phyloP scores from a whole-genome alignment of 1,140 invertebrate genomes.

The Pteromalus puparum region DNA sequence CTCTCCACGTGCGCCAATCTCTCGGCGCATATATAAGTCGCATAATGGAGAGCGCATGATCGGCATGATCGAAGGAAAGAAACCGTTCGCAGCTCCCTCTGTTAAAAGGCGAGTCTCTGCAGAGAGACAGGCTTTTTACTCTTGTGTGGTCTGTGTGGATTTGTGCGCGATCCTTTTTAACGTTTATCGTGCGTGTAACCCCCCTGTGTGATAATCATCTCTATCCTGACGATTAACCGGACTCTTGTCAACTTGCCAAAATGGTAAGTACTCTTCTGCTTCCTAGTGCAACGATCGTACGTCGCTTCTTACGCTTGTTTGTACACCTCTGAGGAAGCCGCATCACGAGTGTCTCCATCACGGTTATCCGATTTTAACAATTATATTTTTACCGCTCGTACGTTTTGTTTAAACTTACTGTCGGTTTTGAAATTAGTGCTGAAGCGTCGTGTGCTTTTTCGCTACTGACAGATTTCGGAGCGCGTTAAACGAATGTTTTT shows the following conservation, averaged over 20 bases:
- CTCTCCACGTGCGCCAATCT: not conserved
- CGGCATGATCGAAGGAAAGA: too few species aligned
- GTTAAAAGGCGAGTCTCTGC: not conserved
- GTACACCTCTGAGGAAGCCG: not conserved
- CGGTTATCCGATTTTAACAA: not conserved
- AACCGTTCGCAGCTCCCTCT: not conserved
- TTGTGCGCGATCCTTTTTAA: not conserved
- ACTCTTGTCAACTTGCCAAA: not conserved
- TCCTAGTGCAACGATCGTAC: not conserved
- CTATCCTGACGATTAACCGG: not conserved
- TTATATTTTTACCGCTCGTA: not conserved
- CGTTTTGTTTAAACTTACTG: not conserved
- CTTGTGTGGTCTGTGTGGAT: not conserved
- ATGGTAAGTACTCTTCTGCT: not conserved
- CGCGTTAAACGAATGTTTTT: not conserved
- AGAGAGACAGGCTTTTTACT: not conserved
- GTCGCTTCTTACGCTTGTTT: not conserved
- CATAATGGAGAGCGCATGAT: too few species aligned
- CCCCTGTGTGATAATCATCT: not conserved
- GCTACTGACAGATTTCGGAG: not conserved
- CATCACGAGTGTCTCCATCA: not conserved
- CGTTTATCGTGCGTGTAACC: not conserved
- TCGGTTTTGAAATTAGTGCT: not conserved
- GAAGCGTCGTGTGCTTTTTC: not conserved
- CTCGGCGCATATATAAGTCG: too few species aligned